Conservation (phyloP, 2,888 invertebrate genomes). For the Drosophila koepferae region DNA sequence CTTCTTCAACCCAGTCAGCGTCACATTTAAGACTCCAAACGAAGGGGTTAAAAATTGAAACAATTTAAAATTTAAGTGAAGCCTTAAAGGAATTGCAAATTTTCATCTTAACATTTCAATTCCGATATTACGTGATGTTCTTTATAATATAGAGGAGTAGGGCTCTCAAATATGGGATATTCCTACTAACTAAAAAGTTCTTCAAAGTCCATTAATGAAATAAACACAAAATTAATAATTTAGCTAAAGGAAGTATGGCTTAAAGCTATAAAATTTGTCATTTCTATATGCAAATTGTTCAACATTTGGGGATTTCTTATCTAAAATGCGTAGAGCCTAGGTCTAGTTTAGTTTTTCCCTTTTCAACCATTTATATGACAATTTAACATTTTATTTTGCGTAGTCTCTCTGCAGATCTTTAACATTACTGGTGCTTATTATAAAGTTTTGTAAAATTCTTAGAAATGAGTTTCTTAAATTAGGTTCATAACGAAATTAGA, state of each 20-base stretch:
- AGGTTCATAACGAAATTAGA: too few relatives aligned
- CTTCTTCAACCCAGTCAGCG: conserved; percentile 4
- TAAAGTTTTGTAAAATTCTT: not conserved
- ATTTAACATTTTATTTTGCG: too few relatives aligned
- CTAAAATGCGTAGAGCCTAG: not conserved
- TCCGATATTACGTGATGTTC: not conserved
- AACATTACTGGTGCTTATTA: not conserved
- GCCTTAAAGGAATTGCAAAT: conserved; percentile 3
- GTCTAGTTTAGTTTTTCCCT: not conserved
- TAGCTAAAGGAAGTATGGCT: too few relatives aligned
- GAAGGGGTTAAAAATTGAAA: conserved; percentile 37
- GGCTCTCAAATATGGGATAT: too few relatives aligned
- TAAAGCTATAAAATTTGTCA: too few relatives aligned
- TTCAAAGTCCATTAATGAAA: too few relatives aligned
- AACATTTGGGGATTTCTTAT: too few relatives aligned
- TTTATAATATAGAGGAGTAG: not conserved
- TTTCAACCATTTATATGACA: too few relatives aligned
- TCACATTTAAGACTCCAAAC: conserved; percentile 8
- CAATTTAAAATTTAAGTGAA: conserved; percentile 59
- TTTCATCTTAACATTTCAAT: not conserved
- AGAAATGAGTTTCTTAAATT: too few relatives aligned
- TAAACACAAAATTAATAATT: too few relatives aligned
- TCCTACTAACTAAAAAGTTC: too few relatives aligned
- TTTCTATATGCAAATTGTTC: not conserved
- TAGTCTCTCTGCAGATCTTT: too few relatives aligned